phyloP scores from a whole-genome alignment of 2,888 invertebrate species.

The Maniola hyperantus region DNA sequence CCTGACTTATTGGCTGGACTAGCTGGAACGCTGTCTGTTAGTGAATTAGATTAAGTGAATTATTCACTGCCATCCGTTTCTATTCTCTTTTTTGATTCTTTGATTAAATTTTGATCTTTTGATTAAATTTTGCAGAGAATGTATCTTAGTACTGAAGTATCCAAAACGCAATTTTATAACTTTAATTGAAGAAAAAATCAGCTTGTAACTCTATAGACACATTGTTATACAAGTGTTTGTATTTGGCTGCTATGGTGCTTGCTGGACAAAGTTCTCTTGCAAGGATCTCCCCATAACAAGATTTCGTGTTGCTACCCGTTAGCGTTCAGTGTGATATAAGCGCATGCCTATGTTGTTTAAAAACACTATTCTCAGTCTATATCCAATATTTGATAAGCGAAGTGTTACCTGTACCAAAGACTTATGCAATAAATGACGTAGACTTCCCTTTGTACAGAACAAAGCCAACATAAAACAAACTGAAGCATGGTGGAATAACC shows the following conservation, averaged over 20 bases:
- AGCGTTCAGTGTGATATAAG: no score
- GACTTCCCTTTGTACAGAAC: slow-evolving; percentile 7
- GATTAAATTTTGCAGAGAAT: no score
- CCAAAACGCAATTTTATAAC: no score
- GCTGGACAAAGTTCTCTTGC: no score
- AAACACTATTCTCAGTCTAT: neutral
- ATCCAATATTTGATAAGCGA: neutral
- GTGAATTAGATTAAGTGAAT: slow-evolving; percentile 52
- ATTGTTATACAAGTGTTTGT: no score
- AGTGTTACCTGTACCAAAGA: neutral
- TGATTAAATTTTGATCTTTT: neutral
- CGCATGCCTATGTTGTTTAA: no score
- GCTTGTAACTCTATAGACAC: no score
- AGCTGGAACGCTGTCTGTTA: slow-evolving; percentile 68
- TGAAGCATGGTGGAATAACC: slow-evolving; percentile 54
- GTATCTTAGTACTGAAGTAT: no score
- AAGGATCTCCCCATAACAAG: no score
- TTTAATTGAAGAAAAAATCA: no score
- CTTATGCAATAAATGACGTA: neutral
- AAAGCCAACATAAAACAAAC: slow-evolving; percentile 24
- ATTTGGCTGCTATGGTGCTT: no score
- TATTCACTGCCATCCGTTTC: slow-evolving; percentile 35
- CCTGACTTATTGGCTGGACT: slow-evolving; percentile 71
- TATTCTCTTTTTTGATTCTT: slow-evolving; percentile 26
- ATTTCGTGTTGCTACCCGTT: no score